These are phyloP conservation scores for Trachops cirrhosus DNA, from an alignment of 2,797 vertebrate genomes.

Conservation along the genomic window DNA sequence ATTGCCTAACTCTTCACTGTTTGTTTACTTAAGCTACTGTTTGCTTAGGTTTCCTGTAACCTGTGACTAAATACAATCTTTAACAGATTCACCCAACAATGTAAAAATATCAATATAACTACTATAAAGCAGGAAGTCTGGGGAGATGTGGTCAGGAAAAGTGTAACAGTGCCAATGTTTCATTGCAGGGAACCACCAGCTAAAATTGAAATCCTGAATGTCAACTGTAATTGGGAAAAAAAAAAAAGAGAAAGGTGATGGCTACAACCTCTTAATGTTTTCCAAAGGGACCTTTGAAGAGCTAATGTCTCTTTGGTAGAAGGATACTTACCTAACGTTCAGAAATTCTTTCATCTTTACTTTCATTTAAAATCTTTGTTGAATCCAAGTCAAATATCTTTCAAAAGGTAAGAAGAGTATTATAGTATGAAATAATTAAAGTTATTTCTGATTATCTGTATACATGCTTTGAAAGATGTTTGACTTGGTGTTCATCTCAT, in stretches of 20 bases:
- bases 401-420: neutral
- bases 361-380: neutral
- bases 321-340: neutral
- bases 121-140: neutral
- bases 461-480: neutral
- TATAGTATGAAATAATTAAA: neutral
- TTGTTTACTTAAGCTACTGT: neutral
- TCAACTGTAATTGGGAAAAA: neutral
- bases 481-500: neutral
- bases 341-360: conserved; percentile 1
- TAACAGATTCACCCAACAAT: neutral
- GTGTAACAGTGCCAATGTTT: neutral
- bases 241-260: neutral
- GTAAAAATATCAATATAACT: neutral
- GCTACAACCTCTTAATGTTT: neutral
- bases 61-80: neutral
- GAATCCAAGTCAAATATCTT: neutral
- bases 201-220: neutral
- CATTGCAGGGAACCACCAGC: neutral
- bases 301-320: neutral
- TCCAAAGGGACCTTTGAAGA: neutral
- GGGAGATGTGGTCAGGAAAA: neutral
- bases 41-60: neutral
- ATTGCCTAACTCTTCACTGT: neutral
- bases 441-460: neutral